Conservation (phyloP, 2,888 invertebrate species). For the Meganola albula region DNA sequence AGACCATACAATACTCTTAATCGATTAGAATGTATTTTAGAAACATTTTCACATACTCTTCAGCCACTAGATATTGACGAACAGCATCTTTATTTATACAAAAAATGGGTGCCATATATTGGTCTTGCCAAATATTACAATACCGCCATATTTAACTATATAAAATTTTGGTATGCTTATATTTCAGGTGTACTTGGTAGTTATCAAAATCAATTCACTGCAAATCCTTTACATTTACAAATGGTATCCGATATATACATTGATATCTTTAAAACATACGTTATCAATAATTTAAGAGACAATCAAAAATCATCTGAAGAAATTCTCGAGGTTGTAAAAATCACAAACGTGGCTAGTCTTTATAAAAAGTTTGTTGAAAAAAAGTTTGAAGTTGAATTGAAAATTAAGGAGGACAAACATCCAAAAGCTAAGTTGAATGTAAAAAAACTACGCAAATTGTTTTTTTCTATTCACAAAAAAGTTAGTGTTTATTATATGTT, state of each 20-base stretch:
- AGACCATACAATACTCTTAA: slow-evolving; percentile 18
- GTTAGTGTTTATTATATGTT: no score
- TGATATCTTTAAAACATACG: slow-evolving; percentile 5
- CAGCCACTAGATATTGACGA: slow-evolving; percentile 11
- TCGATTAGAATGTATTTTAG: slow-evolving; percentile 20
- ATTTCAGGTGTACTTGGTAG: not conserved
- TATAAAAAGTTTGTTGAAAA: slow-evolving; percentile 16
- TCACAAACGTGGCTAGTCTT: slow-evolving; percentile 5
- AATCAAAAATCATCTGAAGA: no score
- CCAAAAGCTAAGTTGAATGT: slow-evolving; percentile 5
- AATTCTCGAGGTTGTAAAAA: no score
- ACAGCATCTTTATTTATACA: slow-evolving; percentile 14
- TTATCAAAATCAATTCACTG: slow-evolving; percentile 10
- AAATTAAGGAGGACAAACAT: slow-evolving; percentile 16
- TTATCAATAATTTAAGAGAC: not conserved
- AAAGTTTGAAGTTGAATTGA: slow-evolving; percentile 19
- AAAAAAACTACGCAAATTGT: slow-evolving; percentile 11
- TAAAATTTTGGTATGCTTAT: not conserved
- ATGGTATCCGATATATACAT: slow-evolving; percentile 20
- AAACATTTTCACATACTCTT: slow-evolving; percentile 20
- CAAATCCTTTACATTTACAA: slow-evolving; percentile 18
- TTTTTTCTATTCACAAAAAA: no score
- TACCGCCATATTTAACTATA: not conserved
- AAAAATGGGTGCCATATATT: slow-evolving; percentile 13
- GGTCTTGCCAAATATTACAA: no score